phyloP scores from a whole-genome alignment of 2,888 invertebrate species.

The Microplitis manilae region DNA sequence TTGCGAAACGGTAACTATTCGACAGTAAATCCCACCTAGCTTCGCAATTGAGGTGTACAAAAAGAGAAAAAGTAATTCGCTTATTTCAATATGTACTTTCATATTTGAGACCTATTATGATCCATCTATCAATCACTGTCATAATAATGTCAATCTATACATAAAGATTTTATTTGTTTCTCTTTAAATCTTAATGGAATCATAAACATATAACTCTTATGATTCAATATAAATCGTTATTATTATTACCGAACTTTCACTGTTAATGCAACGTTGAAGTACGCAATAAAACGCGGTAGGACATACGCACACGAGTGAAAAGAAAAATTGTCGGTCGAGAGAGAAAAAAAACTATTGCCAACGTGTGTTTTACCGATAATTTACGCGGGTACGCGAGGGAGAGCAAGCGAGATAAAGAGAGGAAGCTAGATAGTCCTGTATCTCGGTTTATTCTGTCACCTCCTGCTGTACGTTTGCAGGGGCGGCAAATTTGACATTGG shows the following conservation, averaged over 20 bases:
- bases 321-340: slow-evolving; percentile 34
- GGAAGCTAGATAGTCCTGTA: slow-evolving; percentile 21
- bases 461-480: slow-evolving; percentile 25
- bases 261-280: slow-evolving; percentile 51
- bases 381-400: slow-evolving; percentile 40
- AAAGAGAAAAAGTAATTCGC: not conserved
- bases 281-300: slow-evolving; percentile 49
- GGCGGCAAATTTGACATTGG: slow-evolving; percentile 52
- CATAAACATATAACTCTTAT: slow-evolving; percentile 8
- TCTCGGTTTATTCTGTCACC: slow-evolving; percentile 8
- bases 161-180: slow-evolving; percentile 7
- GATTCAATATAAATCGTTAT: slow-evolving; percentile 21
- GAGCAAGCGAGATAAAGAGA: slow-evolving; percentile 31
- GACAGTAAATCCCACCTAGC: no score
- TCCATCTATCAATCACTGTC: slow-evolving; percentile 27
- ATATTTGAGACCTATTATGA: not conserved
- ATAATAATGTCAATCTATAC: not conserved
- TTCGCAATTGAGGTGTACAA: no score
- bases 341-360: slow-evolving; percentile 34
- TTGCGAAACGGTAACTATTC: no score
- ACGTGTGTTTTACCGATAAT: slow-evolving; percentile 50
- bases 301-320: slow-evolving; percentile 27
- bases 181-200: slow-evolving; percentile 10
- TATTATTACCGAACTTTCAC: slow-evolving; percentile 41
- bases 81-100: not conserved